Evolutionary conservation across 2,113 vertebrate species (phyloP), one percentile per base, ranked within the genome.

Genomic region (Hystrix brachyura): DNA sequence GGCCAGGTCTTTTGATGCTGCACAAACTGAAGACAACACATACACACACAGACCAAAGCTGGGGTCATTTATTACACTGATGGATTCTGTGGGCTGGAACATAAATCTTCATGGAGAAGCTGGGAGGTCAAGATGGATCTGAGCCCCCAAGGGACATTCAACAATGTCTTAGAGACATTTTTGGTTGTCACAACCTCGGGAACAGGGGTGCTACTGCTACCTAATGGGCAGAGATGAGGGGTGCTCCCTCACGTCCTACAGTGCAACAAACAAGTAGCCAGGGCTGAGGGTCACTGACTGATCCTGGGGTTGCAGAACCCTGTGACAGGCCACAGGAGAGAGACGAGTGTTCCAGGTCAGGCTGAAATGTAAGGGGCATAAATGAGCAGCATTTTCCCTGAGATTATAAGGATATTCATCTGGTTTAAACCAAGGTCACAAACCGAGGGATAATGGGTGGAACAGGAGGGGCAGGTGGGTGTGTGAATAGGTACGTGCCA

Each of bases 271-370:
- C 51, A 15, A 25, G 13, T 2, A 43, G 29, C 64, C 67, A 25
- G 84, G 74, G 60, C 69, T 2, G 8, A 76, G 34, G 0, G 4
- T 59, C 84, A 51, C 46, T 32, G 74, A 11, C 0, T 0, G 25
- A 23, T 2, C 15, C 27, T 3, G 18, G 64, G 69, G 12, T 0
- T 2, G 46, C 65, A 62, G 38, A 55, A 19, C 46, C 51, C 72
- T 27, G 65, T 2, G 3, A 7, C 0, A 23, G 29, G 78, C 29
- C 43, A 27, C 0, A 0, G 3, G 87, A 64, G n/a, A 32, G 43
- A 38, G 51, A 38, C 48, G 53, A 79, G 48, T 27, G 0, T 21
- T 51, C 64, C 5, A 3, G 51, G 74, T 34, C 57, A 72, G 62
- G 60, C 21, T 23, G 74, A 43, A 59, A 43, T 17, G 13, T 53